These are phyloP conservation scores for Oostethus manadensis DNA, from an alignment of 2,113 vertebrate genomes.

Conservation along the genomic window DNA sequence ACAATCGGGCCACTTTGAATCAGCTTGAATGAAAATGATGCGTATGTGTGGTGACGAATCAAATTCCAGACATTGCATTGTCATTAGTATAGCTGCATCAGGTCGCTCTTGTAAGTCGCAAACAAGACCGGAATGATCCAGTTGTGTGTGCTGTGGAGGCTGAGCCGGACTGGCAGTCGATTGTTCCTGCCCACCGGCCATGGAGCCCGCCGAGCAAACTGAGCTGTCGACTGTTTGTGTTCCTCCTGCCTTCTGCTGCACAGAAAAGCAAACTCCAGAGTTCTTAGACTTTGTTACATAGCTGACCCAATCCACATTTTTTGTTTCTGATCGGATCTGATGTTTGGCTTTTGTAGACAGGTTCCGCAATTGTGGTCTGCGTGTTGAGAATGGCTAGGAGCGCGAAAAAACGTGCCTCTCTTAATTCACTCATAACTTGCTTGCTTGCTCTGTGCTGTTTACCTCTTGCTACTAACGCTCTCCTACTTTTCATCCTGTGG, in stretches of 20 bases:
- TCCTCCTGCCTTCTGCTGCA: constrained; percentile 13
- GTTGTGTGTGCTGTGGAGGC: constrained; percentile 31
- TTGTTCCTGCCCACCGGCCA: constrained; percentile 49
- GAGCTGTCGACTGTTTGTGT: constrained; percentile 5
- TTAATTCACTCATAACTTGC: neutral
- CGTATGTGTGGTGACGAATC: neutral
- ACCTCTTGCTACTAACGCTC: constrained; percentile 22
- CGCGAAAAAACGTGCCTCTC: neutral
- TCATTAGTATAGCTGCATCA: neutral
- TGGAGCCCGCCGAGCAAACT: constrained; percentile 16
- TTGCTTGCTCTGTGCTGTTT: constrained; percentile 22
- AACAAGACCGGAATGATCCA: constrained; percentile 13
- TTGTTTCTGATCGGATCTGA: too few species aligned
- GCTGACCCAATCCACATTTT: neutral
- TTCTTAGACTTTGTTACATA: neutral
- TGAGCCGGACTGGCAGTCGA: constrained; percentile 23
- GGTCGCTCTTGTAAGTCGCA: constrained; percentile 1
- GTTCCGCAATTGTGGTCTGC: too few species aligned
- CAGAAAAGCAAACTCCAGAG: neutral
- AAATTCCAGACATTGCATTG: neutral
- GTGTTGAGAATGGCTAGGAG: neutral
- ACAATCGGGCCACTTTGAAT: too few species aligned
- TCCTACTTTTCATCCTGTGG: neutral
- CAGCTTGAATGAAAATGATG: too few species aligned
- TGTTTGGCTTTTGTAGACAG: too few species aligned